Evolutionary conservation across 2,888 invertebrate genomes (phyloP).

Genomic region (Elysia crispata): DNA sequence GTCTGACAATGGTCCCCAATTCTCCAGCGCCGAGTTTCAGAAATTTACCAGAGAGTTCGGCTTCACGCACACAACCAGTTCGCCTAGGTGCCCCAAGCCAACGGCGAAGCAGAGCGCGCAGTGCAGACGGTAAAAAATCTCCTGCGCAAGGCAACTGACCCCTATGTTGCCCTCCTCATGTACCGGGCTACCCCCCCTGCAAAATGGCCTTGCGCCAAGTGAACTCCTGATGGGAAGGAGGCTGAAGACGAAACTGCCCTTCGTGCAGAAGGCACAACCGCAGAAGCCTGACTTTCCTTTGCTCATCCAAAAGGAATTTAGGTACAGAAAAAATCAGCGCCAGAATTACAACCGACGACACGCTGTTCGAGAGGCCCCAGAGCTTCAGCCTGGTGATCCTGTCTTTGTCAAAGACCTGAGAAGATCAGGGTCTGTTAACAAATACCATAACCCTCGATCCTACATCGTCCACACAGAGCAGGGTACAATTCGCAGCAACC

Average conservation of each 20-base stretch:
- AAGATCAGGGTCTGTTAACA: too few relatives aligned
- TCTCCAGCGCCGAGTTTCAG: background rate
- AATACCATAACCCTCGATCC: too few relatives aligned
- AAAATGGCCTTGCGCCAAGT: conserved; percentile 26
- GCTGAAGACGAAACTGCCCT: conserved; percentile 19
- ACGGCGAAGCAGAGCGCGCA: conserved; percentile 35
- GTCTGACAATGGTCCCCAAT: conserved; percentile 39
- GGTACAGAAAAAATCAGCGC: too few relatives aligned
- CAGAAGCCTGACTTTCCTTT: background rate
- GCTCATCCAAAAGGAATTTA: too few relatives aligned
- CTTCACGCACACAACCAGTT: conserved; percentile 32
- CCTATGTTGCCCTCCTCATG: conserved; percentile 31
- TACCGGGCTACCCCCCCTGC: conserved; percentile 32
- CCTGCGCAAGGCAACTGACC: conserved; percentile 25
- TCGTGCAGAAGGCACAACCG: background rate
- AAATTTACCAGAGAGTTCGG: conserved; percentile 27
- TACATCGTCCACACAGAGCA: too few relatives aligned
- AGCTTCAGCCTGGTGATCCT: too few relatives aligned
- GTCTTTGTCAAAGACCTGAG: too few relatives aligned
- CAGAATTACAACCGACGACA: too few relatives aligned
- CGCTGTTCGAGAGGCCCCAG: too few relatives aligned
- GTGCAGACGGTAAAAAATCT: conserved; percentile 36
- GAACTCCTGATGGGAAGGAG: conserved; percentile 41
- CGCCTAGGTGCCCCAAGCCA: conserved; percentile 22
- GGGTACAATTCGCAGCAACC: too few relatives aligned